Evolutionary conservation across 2,888 invertebrate species (phyloP), one percentile per base, ranked within the genome.

Genomic region (Mactromeris polynyma): DNA sequence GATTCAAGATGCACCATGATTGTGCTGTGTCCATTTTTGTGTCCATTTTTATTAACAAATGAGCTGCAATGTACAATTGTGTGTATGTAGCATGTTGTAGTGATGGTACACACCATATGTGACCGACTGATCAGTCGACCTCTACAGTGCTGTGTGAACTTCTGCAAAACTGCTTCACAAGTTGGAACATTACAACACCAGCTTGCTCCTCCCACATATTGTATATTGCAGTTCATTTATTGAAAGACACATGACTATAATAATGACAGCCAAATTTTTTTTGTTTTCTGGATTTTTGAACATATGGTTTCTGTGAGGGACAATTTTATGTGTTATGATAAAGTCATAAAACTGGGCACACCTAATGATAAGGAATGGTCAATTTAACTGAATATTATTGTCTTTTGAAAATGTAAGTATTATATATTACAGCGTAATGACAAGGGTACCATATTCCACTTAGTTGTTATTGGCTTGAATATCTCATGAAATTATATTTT

Each of bases 261-360:
- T 36, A 36, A 73, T 26, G 36, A 26, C 73, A 36, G 17, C 36
- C 14, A 81, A 31, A 19, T 38, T 81, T 81, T 81, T 81, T 81
- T 51, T 81, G 81, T 81, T 81, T 81, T 81, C 81, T 81, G 81
- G 81, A 58, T 81, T 81, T 81, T 58, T 7, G 58, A 81, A 33
- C 19, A 33, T 73, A 73, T 73, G 81, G 81, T 81, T 81, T 81
- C 81, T 81, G 81, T 54, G 19, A 31, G 58, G 81, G 81, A 81
- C 81, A 58, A 7, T 36, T 54, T 38, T 36, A 38, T 17, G 31
- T 31, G 0, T n/a, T 80, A 19, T 11, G 0, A 31, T 31, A 11
- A 26, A 51, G 42, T 80, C 2, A 31, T 31, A 17, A 36, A 14
- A 81, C 33, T 36, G 31, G 81, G 81, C 81, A 81, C 81, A 81